phyloP scores from a whole-genome alignment of 2,888 invertebrate species.

The Macrosoma leucophasiata region DNA sequence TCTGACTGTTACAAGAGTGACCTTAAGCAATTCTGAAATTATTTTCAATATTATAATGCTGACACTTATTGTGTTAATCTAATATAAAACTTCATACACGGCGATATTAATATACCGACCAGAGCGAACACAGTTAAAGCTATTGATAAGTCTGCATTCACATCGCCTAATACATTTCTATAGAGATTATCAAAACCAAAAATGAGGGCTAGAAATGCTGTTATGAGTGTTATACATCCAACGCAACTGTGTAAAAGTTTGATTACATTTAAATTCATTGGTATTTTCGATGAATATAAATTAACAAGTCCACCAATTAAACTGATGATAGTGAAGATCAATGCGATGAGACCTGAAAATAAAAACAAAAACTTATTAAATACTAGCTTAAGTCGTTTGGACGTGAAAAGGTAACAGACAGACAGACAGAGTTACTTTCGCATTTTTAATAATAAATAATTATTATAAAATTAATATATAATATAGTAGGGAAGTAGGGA shows the following conservation, averaged over 20 bases:
- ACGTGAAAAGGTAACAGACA: no score
- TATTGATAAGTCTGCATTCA: conserved; percentile 35
- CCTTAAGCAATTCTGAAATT: no score
- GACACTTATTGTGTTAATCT: no score
- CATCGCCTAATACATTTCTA: conserved; percentile 20
- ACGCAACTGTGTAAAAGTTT: conserved; percentile 34
- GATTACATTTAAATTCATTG: conserved; percentile 17
- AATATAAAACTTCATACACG: conserved; percentile 18
- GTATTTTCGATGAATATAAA: conserved; percentile 27
- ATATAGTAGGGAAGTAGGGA: no score
- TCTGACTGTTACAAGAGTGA: no score
- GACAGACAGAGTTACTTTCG: no score
- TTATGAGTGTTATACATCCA: conserved; percentile 33
- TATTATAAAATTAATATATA: no score
- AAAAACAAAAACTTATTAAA: conserved; percentile 5
- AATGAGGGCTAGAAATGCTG: conserved; percentile 38
- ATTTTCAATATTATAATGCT: no score
- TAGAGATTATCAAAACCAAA: conserved; percentile 33
- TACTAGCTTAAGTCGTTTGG: not conserved
- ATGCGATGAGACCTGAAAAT: conserved; percentile 46
- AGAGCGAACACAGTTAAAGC: conserved; percentile 36
- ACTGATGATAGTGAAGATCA: conserved; percentile 40
- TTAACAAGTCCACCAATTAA: conserved; percentile 41
- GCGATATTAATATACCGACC: conserved; percentile 33
- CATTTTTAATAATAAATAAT: no score